A percentile compares a stretch with the other conserved stretches of the same genome.
phyloP scores from a whole-genome alignment of 2,888 invertebrate genomes.

The Hesperia comma region DNA sequence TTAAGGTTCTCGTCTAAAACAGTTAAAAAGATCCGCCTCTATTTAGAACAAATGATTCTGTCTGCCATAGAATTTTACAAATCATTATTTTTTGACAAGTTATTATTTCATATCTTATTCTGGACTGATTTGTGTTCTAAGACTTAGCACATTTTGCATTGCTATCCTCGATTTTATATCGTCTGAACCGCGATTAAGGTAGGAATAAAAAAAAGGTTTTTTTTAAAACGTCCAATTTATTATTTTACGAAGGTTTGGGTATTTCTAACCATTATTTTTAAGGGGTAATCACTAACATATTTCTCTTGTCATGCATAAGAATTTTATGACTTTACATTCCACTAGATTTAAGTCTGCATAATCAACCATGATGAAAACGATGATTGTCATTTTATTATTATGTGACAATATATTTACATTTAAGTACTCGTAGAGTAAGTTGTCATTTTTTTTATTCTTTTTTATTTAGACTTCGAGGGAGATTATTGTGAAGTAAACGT shows the following conservation, averaged over 20 bases:
- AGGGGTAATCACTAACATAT: conserved; percentile 75
- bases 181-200: conserved; percentile 25
- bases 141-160: conserved; percentile 26
- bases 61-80: conserved; percentile 38
- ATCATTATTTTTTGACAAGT: conserved; percentile 32
- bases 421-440: conserved; percentile 50
- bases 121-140: conserved; percentile 32
- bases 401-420: conserved; percentile 48
- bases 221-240: conserved; percentile 42
- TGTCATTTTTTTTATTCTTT: conserved; percentile 48
- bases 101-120: conserved; percentile 23
- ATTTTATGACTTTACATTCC: conserved; percentile 67
- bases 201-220: conserved; percentile 30
- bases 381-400: conserved; percentile 40
- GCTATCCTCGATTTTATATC: conserved; percentile 20
- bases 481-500: conserved; percentile 65
- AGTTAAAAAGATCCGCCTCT: conserved; percentile 35
- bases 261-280: conserved; percentile 75
- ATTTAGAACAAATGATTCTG: conserved; percentile 37
- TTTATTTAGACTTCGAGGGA: conserved; percentile 58
- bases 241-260: conserved; percentile 75
- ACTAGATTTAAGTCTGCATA: conserved; percentile 72
- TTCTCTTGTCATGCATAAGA: conserved; percentile 54
- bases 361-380: conserved; percentile 58
- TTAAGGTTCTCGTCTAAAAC: conserved; percentile 33